Evolutionary conservation across 1,140 invertebrate genomes (phyloP).

Genomic region (Linepithema humile): DNA sequence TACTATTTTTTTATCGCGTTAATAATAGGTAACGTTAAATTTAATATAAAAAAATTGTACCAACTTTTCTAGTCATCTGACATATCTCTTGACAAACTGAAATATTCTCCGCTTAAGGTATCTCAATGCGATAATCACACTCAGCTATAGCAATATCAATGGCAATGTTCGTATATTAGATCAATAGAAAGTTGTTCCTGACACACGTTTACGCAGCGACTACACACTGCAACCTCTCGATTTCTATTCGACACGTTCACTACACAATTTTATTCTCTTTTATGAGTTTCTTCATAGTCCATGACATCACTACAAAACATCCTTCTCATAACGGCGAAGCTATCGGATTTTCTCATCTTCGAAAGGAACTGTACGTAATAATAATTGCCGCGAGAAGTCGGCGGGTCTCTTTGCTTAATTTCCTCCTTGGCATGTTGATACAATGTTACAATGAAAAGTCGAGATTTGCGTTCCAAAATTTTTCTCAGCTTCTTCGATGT

Average conservation of each 20-base stretch:
- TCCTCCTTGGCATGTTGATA: slow-evolving; percentile 9
- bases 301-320: slow-evolving; percentile 1
- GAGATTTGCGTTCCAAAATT: slow-evolving; percentile 12
- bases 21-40: too few relatives aligned
- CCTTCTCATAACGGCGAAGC: not conserved
- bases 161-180: slow-evolving; percentile 25
- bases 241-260: not conserved
- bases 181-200: slow-evolving; percentile 28
- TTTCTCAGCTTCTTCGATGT: not conserved
- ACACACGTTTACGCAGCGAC: not conserved
- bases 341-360: slow-evolving; percentile 43
- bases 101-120: not conserved
- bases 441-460: slow-evolving; percentile 29
- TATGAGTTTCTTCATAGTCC: not conserved
- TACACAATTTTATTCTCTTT: slow-evolving; percentile 3
- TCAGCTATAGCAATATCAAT: slow-evolving; percentile 6
- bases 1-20: too few relatives aligned
- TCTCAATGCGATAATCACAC: not conserved
- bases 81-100: not conserved
- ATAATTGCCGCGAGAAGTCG: slow-evolving; percentile 28
- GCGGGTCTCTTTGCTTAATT: slow-evolving; percentile 35
- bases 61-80: not conserved
- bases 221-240: not conserved
- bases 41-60: too few relatives aligned
- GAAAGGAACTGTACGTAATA: not conserved